Evolutionary conservation across 2,113 vertebrate genomes (phyloP).

Genomic region (Pyrgilauda ruficollis): DNA sequence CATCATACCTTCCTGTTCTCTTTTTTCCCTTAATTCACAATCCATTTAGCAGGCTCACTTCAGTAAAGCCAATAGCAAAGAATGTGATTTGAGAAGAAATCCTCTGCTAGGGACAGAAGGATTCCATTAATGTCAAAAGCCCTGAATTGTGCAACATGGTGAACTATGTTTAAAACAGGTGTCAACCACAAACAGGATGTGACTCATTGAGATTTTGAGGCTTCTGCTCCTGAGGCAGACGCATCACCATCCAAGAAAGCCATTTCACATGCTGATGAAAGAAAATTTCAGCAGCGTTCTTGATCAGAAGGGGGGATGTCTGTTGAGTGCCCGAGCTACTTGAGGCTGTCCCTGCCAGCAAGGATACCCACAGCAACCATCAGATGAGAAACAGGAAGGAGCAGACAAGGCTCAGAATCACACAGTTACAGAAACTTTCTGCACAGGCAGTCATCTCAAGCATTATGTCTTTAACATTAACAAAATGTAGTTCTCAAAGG

Average conservation of each 20-base stretch:
- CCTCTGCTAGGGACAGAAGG: neutral
- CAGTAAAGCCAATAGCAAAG: neutral
- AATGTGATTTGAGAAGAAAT: neutral
- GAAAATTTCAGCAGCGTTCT: neutral
- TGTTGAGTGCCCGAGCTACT: neutral
- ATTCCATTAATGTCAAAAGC: neutral
- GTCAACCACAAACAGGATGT: neutral
- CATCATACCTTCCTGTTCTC: neutral
- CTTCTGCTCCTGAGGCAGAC: neutral
- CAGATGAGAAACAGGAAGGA: neutral
- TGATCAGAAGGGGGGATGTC: neutral
- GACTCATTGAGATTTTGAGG: neutral
- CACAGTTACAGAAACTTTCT: neutral
- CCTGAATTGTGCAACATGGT: neutral
- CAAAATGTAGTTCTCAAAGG: conserved; percentile 5
- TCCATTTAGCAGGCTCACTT: neutral
- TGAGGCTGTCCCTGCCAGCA: neutral
- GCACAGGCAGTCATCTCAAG: neutral
- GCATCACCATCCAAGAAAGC: neutral
- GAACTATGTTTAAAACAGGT: neutral
- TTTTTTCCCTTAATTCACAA: neutral
- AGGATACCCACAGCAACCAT: neutral
- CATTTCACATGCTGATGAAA: neutral
- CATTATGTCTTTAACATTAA: neutral
- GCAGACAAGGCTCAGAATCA: neutral